Evolutionary conservation across 92 coral and sea anemone species (phyloP), one percentile per base, ranked within the genome.

Genomic region (Montipora capitata): DNA sequence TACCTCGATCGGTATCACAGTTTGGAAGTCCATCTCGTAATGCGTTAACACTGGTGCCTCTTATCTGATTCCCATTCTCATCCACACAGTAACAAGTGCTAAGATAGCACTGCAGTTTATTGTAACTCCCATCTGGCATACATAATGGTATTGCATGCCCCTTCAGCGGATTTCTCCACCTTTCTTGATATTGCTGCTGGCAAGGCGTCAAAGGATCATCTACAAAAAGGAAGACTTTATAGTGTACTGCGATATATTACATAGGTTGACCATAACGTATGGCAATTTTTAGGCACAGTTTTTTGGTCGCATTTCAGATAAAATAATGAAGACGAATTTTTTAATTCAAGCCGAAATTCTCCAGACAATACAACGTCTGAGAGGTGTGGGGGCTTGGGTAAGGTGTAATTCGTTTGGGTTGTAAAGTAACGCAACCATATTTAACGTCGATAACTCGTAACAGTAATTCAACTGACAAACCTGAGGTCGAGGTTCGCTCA

Each of bases 51-150:
- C 94, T 89, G 42, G 98, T 94, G 73, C 96, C 98, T 76, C 80
- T 85, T 74, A 96, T 89, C 87, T 94, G 96, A 68, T 94, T 94
- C 2, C 99, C 99, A 78, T 91, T 56, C 39, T 78, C 87, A 82
- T 96, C 93, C 12, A 95, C 91, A 72, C 99, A 97, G 81, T 95
- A 97, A 69, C 99, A 97, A 11, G 86, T 91, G 13, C 95, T 92
- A 39, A 83, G 91, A 48, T 87, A 68, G 66, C 99, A 97, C 95
- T 97, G 99, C 43, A 92, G 83, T 7, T 72, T 81, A 27, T 92
- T 93, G 85, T 94, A 97, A 68, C 90, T 89, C 2, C 98, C 99
- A 44, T 94, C 84, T 1, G 90, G 63, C 11, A 85, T 82, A 86
- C 99, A 97, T 14, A 84, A 89, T 20, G 98, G 98, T 20, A 94